A percentile compares a stretch with the other conserved stretches of the same genome.
phyloP scores from a whole-genome alignment of 2,113 vertebrate genomes.

The Rhinopithecus roxellana region DNA sequence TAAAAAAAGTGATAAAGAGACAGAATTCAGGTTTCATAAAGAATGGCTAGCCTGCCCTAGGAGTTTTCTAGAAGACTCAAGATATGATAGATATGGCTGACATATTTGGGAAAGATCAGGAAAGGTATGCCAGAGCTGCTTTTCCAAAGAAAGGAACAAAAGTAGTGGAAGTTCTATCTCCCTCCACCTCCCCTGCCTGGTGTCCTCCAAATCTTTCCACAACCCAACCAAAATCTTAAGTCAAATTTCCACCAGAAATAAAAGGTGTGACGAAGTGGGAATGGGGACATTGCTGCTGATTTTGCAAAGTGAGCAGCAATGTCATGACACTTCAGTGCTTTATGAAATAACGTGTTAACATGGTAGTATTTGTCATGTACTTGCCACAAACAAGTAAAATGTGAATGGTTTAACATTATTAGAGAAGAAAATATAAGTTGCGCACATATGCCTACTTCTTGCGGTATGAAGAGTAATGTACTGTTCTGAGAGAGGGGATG shows the following conservation, averaged over 20 bases:
- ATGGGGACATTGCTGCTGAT: neutral
- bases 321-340: neutral
- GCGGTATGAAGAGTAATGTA: neutral
- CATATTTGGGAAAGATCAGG: neutral
- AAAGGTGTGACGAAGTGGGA: neutral
- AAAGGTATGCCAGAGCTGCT: neutral
- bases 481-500: neutral
- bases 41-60: neutral
- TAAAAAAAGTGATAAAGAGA: neutral
- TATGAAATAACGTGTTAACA: neutral
- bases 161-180: neutral
- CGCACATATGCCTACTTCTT: neutral
- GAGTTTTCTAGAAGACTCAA: constrained; percentile 6
- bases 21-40: neutral
- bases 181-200: neutral
- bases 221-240: constrained; percentile 27
- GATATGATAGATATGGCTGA: neutral
- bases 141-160: neutral
- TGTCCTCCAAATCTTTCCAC: neutral
- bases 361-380: neutral
- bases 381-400: neutral
- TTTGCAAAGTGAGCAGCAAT: neutral
- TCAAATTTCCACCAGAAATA: constrained; percentile 34
- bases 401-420: neutral
- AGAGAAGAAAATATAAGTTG: neutral